A percentile compares a stretch with the other conserved stretches of the same genome.
Evolutionary conservation across 2,113 vertebrate species (phyloP).

Genomic region (Pseudois nayaur): DNA sequence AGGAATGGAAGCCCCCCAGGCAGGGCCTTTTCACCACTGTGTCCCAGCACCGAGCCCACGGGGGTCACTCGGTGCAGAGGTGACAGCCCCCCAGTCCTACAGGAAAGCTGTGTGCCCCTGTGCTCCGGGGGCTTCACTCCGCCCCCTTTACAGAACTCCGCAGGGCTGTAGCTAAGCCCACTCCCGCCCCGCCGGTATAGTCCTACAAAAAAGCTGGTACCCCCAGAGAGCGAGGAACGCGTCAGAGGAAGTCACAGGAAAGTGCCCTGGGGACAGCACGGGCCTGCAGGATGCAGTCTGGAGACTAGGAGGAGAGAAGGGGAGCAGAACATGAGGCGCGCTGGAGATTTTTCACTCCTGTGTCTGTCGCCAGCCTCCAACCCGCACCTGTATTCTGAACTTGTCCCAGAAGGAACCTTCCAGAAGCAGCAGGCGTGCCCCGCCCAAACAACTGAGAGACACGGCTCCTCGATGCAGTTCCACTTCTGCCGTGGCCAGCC

Average conservation of each 20-base stretch:
- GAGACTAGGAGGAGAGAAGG: background rate
- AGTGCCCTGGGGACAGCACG: background rate
- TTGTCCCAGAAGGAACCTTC: background rate
- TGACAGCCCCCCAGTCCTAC: background rate
- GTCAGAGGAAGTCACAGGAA: background rate
- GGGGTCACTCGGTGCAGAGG: background rate
- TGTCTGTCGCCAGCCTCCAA: background rate
- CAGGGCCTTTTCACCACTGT: background rate
- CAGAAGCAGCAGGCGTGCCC: background rate
- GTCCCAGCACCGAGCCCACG: background rate
- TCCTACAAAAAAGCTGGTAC: background rate
- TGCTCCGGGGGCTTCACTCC: background rate
- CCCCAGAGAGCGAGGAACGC: background rate
- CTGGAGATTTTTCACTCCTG: accelerated
- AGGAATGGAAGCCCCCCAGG: background rate
- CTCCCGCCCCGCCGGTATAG: background rate
- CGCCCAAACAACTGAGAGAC: background rate
- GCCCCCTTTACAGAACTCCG: accelerated
- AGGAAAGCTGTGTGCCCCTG: background rate
- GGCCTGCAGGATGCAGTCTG: accelerated
- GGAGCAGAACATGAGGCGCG: accelerated
- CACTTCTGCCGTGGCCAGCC: background rate
- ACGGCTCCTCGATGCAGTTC: background rate
- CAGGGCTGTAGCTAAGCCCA: background rate
- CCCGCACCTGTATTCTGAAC: background rate